A percentile compares a stretch with the other conserved stretches of the same genome.
Conservation (phyloP, 2,113 vertebrate species). For the Tursiops truncatus region DNA sequence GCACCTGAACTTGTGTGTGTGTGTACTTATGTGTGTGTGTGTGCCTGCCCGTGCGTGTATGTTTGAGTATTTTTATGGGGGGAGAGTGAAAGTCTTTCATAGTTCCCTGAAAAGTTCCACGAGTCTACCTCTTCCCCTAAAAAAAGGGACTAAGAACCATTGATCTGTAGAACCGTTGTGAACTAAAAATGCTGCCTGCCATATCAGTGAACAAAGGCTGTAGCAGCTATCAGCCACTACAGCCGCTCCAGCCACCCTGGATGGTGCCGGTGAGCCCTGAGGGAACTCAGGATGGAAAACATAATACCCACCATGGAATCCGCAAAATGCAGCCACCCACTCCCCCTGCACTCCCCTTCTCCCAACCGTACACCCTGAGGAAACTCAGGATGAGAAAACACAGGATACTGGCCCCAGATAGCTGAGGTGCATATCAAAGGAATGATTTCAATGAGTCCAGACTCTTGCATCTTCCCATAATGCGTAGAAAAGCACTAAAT, state of each 20-base stretch:
- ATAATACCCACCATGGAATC: neutral
- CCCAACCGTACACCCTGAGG: neutral
- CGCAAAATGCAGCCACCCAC: neutral
- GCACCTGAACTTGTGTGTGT: neutral
- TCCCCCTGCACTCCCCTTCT: neutral
- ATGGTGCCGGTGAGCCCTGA: neutral
- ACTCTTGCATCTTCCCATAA: neutral
- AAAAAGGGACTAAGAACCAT: neutral
- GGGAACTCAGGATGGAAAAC: neutral
- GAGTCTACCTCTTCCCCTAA: too few species aligned
- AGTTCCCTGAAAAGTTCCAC: neutral
- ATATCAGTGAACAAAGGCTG: neutral
- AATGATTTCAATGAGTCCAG: neutral
- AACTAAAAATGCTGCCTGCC: neutral
- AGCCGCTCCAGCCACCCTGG: neutral
- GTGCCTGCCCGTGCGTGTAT: accelerated
- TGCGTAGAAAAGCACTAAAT: neutral
- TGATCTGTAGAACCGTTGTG: neutral
- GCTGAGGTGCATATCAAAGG: neutral
- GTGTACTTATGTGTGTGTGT: neutral
- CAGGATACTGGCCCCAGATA: neutral
- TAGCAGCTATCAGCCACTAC: neutral
- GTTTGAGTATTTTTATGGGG: neutral
- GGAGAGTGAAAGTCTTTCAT: neutral
- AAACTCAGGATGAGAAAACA: neutral